A percentile compares a stretch with the other conserved stretches of the same genome.
Evolutionary conservation across 2,113 vertebrate genomes (phyloP).

Genomic region (Illadopsis cleaveri): DNA sequence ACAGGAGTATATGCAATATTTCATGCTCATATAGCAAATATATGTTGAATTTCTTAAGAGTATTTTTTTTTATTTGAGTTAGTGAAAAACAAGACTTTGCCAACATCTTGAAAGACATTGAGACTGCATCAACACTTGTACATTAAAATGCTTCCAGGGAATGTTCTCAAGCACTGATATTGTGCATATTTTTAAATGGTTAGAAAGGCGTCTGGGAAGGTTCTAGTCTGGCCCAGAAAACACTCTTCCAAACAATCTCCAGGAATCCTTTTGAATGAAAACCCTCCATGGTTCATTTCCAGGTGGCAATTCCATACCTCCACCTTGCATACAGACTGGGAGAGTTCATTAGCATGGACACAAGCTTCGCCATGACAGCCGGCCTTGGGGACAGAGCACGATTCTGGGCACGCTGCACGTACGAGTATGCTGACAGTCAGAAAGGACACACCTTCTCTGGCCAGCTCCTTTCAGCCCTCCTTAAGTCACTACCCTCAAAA

Average conservation of each 20-base stretch:
- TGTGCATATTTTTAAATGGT: not conserved
- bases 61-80: not conserved
- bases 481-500: not conserved
- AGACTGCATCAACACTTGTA: not conserved
- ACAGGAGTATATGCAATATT: not conserved
- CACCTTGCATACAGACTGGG: not conserved
- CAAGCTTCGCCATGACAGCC: not conserved
- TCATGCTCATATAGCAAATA: not conserved
- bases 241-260: not conserved
- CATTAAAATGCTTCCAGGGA: not conserved
- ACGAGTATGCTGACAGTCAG: not conserved
- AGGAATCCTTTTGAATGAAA: not conserved
- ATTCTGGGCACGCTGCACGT: not conserved
- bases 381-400: fast-evolving
- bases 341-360: not conserved
- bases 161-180: not conserved
- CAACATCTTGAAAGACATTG: not conserved
- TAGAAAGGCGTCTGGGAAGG: not conserved
- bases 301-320: not conserved
- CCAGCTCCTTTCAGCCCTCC: not conserved
- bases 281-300: not conserved
- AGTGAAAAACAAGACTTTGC: not conserved
- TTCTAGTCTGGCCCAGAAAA: not conserved
- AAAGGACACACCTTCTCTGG: not conserved
- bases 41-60: not conserved